These are phyloP conservation scores for Gorsachius magnificus DNA, from an alignment of 2,797 vertebrate genomes.

Conservation along the genomic window DNA sequence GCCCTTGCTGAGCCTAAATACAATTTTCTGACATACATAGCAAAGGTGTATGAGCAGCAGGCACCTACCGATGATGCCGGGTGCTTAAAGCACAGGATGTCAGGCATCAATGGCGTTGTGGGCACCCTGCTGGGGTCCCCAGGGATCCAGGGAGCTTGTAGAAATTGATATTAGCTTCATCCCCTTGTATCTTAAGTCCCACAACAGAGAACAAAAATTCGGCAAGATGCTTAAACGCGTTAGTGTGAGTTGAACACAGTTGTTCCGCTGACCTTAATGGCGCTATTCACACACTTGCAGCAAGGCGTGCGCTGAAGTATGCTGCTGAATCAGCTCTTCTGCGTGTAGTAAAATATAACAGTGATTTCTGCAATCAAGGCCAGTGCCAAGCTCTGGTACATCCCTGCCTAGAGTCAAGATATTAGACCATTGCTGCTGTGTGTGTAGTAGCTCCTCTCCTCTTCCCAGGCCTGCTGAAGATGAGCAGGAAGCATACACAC, in stretches of 20 bases:
- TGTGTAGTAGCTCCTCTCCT: conserved; percentile 45
- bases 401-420: conserved; percentile 34
- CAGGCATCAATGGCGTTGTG: fast-evolving
- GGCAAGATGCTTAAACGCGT: background rate
- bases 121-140: fast-evolving
- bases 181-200: background rate
- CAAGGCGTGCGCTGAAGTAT: background rate
- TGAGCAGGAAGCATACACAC: conserved; percentile 67
- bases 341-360: conserved; percentile 6
- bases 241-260: background rate
- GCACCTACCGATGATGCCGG: too few species aligned
- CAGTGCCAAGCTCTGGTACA: conserved; percentile 49
- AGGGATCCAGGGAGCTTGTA: background rate
- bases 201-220: background rate
- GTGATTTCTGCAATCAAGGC: conserved; percentile 60
- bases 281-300: background rate
- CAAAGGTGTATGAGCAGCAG: background rate
- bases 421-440: conserved; percentile 10
- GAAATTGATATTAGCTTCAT: background rate
- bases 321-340: conserved; percentile 49
- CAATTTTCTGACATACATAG: background rate
- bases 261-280: conserved; percentile 13
- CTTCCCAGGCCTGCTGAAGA: conserved; percentile 61
- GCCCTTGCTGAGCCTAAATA: background rate
- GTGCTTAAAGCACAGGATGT: background rate